Conservation (phyloP, 2,797 vertebrate genomes). For the Sebastes flavidus region DNA sequence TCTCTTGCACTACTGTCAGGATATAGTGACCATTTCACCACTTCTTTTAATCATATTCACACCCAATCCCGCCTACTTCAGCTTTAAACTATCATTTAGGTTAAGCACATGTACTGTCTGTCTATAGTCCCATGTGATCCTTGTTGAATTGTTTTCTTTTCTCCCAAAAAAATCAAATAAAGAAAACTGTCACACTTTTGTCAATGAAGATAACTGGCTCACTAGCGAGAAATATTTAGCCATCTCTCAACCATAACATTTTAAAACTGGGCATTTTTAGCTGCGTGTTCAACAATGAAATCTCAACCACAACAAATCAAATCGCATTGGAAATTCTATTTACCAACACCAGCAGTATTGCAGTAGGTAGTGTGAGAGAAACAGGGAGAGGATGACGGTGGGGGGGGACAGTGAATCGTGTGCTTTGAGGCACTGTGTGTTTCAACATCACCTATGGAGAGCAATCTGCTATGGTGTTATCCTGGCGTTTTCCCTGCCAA, state of each 20-base stretch:
- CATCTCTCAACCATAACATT: not conserved
- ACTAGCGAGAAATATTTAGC: not conserved
- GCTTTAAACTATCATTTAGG: too few species aligned
- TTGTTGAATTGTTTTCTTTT: not conserved
- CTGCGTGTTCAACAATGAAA: not conserved
- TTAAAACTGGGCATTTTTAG: not conserved
- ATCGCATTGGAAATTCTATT: not conserved
- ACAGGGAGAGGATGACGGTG: not conserved
- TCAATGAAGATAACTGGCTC: not conserved
- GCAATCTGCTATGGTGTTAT: constrained; percentile 30
- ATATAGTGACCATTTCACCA: too few species aligned
- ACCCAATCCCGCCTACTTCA: too few species aligned
- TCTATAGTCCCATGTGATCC: not conserved
- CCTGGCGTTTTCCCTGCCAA: not conserved
- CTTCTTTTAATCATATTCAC: too few species aligned
- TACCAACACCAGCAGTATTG: not conserved
- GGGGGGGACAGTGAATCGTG: constrained; percentile 10
- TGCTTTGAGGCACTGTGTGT: constrained; percentile 17
- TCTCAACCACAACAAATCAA: not conserved
- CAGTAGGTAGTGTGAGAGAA: not conserved
- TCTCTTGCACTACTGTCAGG: too few species aligned
- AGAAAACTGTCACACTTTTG: not conserved
- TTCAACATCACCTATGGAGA: constrained; percentile 37
- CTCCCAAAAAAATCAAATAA: not conserved
- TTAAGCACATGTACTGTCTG: not conserved